Evolutionary conservation across 2,888 invertebrate species (phyloP), one percentile per base, ranked within the genome.

Genomic region (Camptogramma bilineatum): DNA sequence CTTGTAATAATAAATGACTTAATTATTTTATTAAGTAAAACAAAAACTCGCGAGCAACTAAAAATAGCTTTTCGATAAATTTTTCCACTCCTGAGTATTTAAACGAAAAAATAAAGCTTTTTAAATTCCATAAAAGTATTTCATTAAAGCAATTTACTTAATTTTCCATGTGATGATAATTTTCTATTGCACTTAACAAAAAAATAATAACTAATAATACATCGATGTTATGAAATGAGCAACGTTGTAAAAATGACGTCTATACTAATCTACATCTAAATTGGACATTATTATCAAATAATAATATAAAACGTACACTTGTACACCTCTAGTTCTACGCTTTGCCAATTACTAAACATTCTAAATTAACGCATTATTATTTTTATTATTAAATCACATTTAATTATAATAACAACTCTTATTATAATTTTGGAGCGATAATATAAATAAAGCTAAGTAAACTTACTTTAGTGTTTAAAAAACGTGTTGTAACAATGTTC

Each of bases 161-260:
- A 19, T 19, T 52, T 55, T 17, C 10, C 13, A 18, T 77, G 78
- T 81, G 76, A 80, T 80, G 78, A 51, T 44, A 55, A 31, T 39
- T 34, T 52, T 68, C 61, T 76, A 79, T 80, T 82, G 81, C 80
- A 81, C 79, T 74, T 71, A 71, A 51, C 8, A 16, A 70, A 53
- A n/a, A 73, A 77, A 75, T 44, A 44, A 44, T 44, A 76, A 67
- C 24, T 70, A 77, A 77, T 78, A 81, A 77, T 82, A 85, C 72
- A 84, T 90, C 90, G 90, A 87, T 91, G 90, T 88, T 82, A 79
- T 80, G 80, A 84, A 76, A 88, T 91, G 91, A 91, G 90, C 90
- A 86, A 77, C 68, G 62, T 62, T 63, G 60, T 71, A 62, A 65
- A 54, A 66, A 61, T 54, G 31, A 69, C 59, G 28, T 62, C 62